A percentile compares a stretch with the other conserved stretches of the same genome.
These are phyloP conservation scores for Cydia splendana DNA, from an alignment of 1,140 invertebrate species.

Conservation along the genomic window DNA sequence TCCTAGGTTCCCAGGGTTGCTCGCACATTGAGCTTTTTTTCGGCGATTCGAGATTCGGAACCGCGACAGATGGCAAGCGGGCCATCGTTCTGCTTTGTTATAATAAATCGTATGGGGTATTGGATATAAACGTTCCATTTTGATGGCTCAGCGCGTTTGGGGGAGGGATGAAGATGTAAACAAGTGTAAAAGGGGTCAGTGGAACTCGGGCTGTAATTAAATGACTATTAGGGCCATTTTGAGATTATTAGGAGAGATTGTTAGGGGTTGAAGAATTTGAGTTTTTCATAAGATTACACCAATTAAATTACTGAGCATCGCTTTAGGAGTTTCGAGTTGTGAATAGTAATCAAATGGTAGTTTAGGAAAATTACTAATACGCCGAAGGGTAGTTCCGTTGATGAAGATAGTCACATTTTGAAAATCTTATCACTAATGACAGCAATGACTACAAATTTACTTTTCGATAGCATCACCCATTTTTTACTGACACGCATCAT, in stretches of 20 bases:
- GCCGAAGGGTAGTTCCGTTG: not conserved
- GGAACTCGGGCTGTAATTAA: constrained; percentile 75
- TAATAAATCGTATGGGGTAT: constrained; percentile 77
- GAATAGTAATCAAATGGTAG: constrained; percentile 33
- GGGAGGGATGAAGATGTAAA: constrained; percentile 78
- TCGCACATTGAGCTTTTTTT: constrained; percentile 76
- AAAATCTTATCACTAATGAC: not conserved
- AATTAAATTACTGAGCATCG: constrained; percentile 52
- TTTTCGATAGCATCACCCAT: not conserved
- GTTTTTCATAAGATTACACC: constrained; percentile 60
- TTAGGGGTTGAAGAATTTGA: constrained; percentile 56
- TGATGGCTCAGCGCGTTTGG: constrained; percentile 69
- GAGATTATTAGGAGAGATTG: constrained; percentile 68
- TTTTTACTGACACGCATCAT: not conserved
- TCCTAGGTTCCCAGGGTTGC: constrained; percentile 78
- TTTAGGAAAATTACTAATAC: constrained; percentile 10
- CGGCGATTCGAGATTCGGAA: constrained; percentile 72
- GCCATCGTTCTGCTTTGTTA: constrained; percentile 71
- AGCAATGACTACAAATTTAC: not conserved
- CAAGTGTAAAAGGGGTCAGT: constrained; percentile 80
- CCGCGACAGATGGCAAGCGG: constrained; percentile 78
- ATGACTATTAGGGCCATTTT: constrained; percentile 76
- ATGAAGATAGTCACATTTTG: not conserved
- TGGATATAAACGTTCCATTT: constrained; percentile 78
- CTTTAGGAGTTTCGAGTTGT: constrained; percentile 38